A percentile compares a stretch with the other conserved stretches of the same genome.
These are phyloP conservation scores for Lithophane ornitopus DNA, from an alignment of 2,888 invertebrate genomes.

Conservation along the genomic window DNA sequence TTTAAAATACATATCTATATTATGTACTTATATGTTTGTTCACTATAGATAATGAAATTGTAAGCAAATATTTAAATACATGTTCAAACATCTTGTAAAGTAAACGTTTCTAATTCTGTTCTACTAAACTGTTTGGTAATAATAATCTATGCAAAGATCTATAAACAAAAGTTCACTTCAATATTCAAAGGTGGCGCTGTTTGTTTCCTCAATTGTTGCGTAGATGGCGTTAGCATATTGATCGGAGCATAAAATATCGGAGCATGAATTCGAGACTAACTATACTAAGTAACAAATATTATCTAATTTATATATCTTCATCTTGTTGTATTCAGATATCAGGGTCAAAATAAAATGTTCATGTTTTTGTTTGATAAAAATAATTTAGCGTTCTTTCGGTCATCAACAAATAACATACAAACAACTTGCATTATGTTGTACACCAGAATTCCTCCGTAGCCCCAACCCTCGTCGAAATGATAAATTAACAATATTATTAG, in stretches of 20 bases:
- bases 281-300: no score
- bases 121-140: conserved; percentile 32
- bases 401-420: conserved; percentile 25
- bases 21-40: background rate
- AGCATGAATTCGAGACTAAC: background rate
- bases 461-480: conserved; percentile 76
- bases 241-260: background rate
- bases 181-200: conserved; percentile 52
- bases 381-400: background rate
- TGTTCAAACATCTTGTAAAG: conserved; percentile 28
- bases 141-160: conserved; percentile 28
- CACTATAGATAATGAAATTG: conserved; percentile 33
- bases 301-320: no score
- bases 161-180: conserved; percentile 21
- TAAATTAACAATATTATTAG: conserved; percentile 87
- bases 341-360: background rate
- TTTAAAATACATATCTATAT: background rate
- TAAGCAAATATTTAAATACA: conserved; percentile 60
- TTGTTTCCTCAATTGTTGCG: background rate
- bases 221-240: conserved; percentile 58
- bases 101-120: conserved; percentile 43
- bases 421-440: conserved; percentile 34
- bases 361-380: background rate
- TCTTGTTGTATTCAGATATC: background rate
- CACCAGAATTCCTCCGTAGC: conserved; percentile 38